phyloP scores from a whole-genome alignment of 2,113 vertebrate species.

The Paratilapia polleni region DNA sequence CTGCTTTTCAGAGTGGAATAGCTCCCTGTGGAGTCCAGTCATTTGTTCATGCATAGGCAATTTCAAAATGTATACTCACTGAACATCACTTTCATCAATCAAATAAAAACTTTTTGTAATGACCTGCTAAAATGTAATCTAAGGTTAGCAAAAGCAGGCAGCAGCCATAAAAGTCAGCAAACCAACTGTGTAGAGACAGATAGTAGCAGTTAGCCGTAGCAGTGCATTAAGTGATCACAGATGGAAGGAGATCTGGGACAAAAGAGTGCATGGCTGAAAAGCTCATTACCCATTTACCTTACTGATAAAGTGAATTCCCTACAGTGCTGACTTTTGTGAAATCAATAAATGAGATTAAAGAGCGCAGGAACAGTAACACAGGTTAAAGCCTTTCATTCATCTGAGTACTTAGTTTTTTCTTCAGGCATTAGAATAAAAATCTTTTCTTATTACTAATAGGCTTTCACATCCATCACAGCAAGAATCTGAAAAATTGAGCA shows the following conservation, averaged over 20 bases:
- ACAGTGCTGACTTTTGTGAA: not conserved
- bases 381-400: not conserved
- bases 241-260: not conserved
- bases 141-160: not conserved
- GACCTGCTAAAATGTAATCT: not conserved
- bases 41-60: slow-evolving; percentile 11
- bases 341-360: not conserved
- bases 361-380: not conserved
- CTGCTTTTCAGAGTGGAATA: slow-evolving; percentile 44
- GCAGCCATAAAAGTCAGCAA: not conserved
- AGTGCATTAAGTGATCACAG: not conserved
- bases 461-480: not conserved
- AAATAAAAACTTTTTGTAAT: not conserved
- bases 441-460: not conserved
- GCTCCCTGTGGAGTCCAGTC: slow-evolving; percentile 36
- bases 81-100: not conserved
- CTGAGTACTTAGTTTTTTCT: not conserved
- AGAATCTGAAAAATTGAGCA: not conserved
- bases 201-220: not conserved
- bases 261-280: not conserved
- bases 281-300: not conserved
- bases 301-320: not conserved
- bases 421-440: not conserved
- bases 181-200: not conserved
- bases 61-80: not conserved